Base-by-base conservation (phyloP, 2,888 invertebrate species). In the Hipparchia semele region DNA sequence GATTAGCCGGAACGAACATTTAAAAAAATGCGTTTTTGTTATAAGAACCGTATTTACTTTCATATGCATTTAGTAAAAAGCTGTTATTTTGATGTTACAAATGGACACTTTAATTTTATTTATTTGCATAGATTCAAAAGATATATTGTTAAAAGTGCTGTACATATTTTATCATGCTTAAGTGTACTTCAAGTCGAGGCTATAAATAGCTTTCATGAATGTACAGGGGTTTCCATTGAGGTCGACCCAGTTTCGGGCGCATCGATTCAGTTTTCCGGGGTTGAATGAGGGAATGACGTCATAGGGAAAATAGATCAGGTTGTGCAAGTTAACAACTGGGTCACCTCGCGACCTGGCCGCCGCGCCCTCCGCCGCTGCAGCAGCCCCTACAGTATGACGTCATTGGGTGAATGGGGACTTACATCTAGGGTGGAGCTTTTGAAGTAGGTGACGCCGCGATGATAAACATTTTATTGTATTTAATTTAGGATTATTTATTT, bases 201-300 rank as follows among this genome's bases (percentile, higher is more conserved):
- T 90, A 91, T 88, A 91, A 88, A 92, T 92, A 91, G 87, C 81
- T 73, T 72, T 78, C 82, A 84, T 84, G 88, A 90, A 90, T 88
- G 89, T 88, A 86, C 84, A 80, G 84, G 87, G 82, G 86, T 81
- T 65, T 87, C 85, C 91, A 92, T 92, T 93, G 89, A 92, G 85
- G 80, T 83, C 87, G 91, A 88, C 92, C 91, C 85, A 90, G 87
- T 88, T 91, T 82, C 78, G 83, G 39, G 82, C 84, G 86, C 91
- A 91, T 92, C 90, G 92, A 92, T 92, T 92, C 89, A 91, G 80
- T 83, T 86, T 78, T 81, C 81, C 85, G 87, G 89, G 89, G 87
- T 91, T 91, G 91, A 93, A 91, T 92, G 89, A 78, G 84, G 83
- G 74, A 84, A 79, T 94, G 94, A 94, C 94, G 93, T 94, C 92